Evolutionary conservation across 2,797 vertebrate genomes (phyloP), one percentile per base, ranked within the genome.

Genomic region (Tangara arthus): DNA sequence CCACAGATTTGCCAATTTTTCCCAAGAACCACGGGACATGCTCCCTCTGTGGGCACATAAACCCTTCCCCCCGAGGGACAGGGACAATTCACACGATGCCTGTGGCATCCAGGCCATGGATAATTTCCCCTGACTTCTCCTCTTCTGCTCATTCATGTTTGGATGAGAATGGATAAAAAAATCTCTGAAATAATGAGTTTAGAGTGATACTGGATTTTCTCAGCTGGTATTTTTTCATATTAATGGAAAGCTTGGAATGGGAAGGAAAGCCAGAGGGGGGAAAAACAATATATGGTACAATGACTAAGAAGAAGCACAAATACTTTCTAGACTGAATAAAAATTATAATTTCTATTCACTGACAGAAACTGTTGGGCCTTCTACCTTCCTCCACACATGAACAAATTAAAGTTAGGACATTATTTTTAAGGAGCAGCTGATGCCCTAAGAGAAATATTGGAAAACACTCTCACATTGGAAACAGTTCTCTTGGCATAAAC

Each of bases 131-230:
- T 49, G 35, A 90, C 24, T 82, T 90, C 73, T 94, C 52, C 55
- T 24, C 20, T 90, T 75, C 65, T 90, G 27, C 65, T 89, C 80
- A 80, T 88, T 90, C 50, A 17, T 52, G 27, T 75, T 49, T 86
- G 37, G 76, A 88, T 94, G 72, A 76, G 17, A 93, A n/a, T 2
- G 11, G 66, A 95, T 78, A 88, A 90, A 92, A 89, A 89, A 85
- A 53, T 77, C 85, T 78, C 76, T 28, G 81, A 96, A 96, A 93
- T 84, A 96, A 93, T 78, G 72, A 90, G 44, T 93, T 94, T 81
- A 86, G 81, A 87, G 66, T 77, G 81, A 91, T 92, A 84, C 30
- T 86, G 12, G 13, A 73, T 82, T 94, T 71, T 89, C 89, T 89
- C 75, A 94, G 92, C 53, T 50, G 87, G 12, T 83, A 69, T 93